phyloP scores from a whole-genome alignment of 2,797 vertebrate genomes.

The Pristis pectinata region DNA sequence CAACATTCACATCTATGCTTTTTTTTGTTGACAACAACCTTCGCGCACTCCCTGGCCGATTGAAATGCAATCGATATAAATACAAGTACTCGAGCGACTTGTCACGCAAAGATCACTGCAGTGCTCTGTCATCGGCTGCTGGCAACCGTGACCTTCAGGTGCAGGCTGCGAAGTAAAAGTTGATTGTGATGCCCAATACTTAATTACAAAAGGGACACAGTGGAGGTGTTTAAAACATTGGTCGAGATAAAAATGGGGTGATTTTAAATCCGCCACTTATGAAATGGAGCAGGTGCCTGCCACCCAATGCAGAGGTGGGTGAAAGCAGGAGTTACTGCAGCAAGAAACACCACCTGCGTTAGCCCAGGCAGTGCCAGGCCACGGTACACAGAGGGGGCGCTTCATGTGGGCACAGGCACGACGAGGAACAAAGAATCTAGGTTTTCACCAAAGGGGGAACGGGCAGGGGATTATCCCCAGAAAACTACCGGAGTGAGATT shows the following conservation, averaged over 20 bases:
- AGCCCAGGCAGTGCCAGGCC: neutral
- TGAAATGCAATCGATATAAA: conserved; percentile 23
- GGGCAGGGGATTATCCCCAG: neutral
- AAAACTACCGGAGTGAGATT: neutral
- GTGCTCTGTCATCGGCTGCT: neutral
- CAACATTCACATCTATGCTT: neutral
- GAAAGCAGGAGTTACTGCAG: neutral
- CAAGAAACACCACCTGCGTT: neutral
- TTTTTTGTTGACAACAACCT: neutral
- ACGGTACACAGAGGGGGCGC: too few relatives aligned
- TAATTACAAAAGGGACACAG: neutral
- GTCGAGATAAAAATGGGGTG: neutral
- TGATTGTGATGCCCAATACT: neutral
- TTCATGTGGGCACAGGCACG: neutral
- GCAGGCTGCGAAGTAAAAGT: neutral
- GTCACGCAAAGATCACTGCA: conserved; percentile 3
- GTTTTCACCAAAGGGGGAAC: neutral
- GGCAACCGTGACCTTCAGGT: neutral
- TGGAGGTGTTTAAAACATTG: neutral
- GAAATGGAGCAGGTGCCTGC: conserved; percentile 17
- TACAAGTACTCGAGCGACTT: neutral
- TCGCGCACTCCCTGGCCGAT: neutral
- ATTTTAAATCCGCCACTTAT: neutral
- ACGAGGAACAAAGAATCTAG: neutral
- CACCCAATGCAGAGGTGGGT: neutral